Percentiles rank a stretch among this genome's conserved stretches.
phyloP scores from a whole-genome alignment of 2,797 vertebrate species.

The Spinus olivaceus region DNA sequence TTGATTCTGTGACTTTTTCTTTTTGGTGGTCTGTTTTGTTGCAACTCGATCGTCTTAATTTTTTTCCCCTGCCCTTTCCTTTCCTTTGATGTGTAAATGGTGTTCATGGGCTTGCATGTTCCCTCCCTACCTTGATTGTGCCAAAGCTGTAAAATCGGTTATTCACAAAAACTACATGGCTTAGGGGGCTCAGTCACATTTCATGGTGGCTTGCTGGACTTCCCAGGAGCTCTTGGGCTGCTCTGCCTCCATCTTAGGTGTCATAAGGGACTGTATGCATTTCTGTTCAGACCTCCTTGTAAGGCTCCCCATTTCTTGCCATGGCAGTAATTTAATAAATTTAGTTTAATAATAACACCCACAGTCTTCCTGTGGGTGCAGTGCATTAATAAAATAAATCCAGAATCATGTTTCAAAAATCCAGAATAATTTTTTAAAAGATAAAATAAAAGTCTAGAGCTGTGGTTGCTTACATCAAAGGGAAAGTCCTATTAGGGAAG shows the following conservation, averaged over 20 bases:
- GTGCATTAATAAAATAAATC: neutral
- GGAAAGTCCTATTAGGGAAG: neutral
- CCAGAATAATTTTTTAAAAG: neutral
- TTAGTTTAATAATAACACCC: neutral
- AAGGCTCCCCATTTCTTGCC: neutral
- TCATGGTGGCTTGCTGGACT: neutral
- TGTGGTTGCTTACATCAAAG: accelerated
- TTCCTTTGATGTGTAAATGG: neutral
- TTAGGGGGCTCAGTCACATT: neutral
- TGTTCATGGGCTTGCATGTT: neutral
- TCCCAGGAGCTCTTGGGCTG: neutral
- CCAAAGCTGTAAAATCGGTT: neutral
- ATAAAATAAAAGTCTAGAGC: neutral
- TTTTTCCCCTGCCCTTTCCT: neutral
- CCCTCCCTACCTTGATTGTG: neutral
- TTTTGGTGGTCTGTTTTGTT: neutral
- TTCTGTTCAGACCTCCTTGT: neutral
- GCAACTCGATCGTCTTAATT: neutral
- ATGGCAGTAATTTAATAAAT: neutral
- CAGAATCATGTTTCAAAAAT: neutral
- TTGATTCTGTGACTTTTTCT: neutral
- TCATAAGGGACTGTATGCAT: neutral
- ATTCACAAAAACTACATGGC: neutral
- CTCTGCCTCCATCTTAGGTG: neutral
- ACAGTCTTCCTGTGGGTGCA: neutral